Evolutionary conservation across 92 coral and sea anemone species (phyloP).

Genomic region (Desmophyllum pertusum): DNA sequence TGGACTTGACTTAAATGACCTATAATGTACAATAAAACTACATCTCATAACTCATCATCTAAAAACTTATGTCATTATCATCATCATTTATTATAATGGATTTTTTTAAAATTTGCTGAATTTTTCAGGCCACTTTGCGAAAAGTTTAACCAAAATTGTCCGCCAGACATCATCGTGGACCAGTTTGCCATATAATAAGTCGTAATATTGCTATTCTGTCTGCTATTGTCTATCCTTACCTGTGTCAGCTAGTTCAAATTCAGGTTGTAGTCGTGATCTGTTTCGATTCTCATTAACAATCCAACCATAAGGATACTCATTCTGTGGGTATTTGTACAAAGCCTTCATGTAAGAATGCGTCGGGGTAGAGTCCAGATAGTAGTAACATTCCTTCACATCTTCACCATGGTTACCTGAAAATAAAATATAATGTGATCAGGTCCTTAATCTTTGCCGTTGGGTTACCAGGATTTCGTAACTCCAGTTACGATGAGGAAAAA

Average conservation of each 20-base stretch:
- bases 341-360: constrained; percentile 99
- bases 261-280: constrained; percentile 75
- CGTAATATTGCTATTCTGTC: background rate
- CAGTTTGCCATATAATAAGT: too few species aligned
- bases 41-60: too few species aligned
- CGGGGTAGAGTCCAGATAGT: constrained; percentile 95
- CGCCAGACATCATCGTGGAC: too few species aligned
- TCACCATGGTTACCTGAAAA: constrained; percentile 97
- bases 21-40: too few species aligned
- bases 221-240: constrained; percentile 49
- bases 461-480: too few species aligned
- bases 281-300: constrained; percentile 78
- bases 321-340: constrained; percentile 95
- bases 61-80: too few species aligned
- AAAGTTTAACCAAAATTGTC: too few species aligned
- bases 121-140: too few species aligned
- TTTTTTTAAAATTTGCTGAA: too few species aligned
- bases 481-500: too few species aligned
- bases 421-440: background rate
- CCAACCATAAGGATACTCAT: constrained; percentile 82
- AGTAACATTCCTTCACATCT: constrained; percentile 98
- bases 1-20: too few species aligned
- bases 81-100: too few species aligned
- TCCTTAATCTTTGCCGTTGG: background rate
- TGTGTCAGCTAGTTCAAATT: constrained; percentile 90